Percentiles rank a stretch among this genome's conserved stretches.
phyloP scores from a whole-genome alignment of 2,797 vertebrate genomes.

The Catamblyrhynchus diadema region DNA sequence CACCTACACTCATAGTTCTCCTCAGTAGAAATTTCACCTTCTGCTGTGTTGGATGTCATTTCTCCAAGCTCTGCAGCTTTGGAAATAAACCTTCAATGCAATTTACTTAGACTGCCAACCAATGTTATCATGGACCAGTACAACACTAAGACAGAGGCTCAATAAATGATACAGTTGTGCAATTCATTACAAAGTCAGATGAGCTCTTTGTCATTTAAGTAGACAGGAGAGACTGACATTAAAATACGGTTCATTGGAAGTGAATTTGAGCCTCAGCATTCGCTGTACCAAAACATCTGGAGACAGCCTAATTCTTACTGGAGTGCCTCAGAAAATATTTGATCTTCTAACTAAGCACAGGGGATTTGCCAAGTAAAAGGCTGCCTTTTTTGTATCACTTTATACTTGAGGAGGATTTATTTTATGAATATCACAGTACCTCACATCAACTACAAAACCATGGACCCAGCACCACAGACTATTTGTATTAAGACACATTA shows the following conservation, averaged over 20 bases:
- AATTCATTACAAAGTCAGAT: slow-evolving; percentile 76
- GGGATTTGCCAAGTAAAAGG: slow-evolving; percentile 63
- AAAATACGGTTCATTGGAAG: slow-evolving; percentile 76
- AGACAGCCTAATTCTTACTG: slow-evolving; percentile 67
- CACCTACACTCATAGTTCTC: background rate
- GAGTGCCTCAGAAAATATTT: slow-evolving; percentile 66
- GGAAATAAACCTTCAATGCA: background rate
- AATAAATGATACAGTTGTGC: slow-evolving; percentile 47
- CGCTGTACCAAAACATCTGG: slow-evolving; percentile 72
- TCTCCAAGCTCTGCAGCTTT: slow-evolving; percentile 24
- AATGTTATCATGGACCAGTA: background rate
- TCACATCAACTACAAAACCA: background rate
- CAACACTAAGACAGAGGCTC: slow-evolving; percentile 31
- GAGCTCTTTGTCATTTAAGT: slow-evolving; percentile 72
- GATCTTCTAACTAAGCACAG: slow-evolving; percentile 72
- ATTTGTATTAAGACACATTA: background rate
- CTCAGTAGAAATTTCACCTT: background rate
- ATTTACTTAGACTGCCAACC: slow-evolving; percentile 27
- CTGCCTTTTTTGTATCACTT: slow-evolving; percentile 11
- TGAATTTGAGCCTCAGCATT: slow-evolving; percentile 70
- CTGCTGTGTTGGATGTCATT: slow-evolving; percentile 13
- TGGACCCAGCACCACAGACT: background rate
- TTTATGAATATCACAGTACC: slow-evolving; percentile 29
- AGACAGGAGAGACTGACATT: slow-evolving; percentile 73
- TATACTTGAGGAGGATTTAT: slow-evolving; percentile 41